Base-by-base conservation (phyloP, 2,797 vertebrate genomes). In the Prionace glauca region DNA sequence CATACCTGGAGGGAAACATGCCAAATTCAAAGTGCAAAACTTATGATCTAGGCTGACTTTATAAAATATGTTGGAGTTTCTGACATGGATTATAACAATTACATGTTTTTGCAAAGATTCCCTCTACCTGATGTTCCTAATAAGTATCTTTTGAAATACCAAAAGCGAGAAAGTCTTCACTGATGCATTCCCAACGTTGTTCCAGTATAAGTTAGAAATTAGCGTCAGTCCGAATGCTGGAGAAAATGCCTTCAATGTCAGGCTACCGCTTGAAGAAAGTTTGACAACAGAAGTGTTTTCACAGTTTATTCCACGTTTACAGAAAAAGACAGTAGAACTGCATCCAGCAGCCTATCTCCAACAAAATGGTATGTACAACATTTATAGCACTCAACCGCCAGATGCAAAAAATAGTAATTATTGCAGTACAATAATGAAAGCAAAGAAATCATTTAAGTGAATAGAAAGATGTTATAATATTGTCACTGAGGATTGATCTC, bases 371-470 rank as follows among this genome's bases (percentile, higher is more conserved):
- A 36, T 18, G 16, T 2, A 56, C 29, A 12, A 4, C 24, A 8
- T 32, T 12, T 18, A 56, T 41, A 77, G 16, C 71, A 56, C 26
- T 77, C 24, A 32, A 95, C 26, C 32, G 60, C 26, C 71, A n/a
- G 26, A 74, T 20, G 50, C 71, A 74, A 95, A 77, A 26, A n/a
- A 3, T 4, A 32, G 16, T 95, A 56, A 41, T 77, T 60, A 95
- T 72, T 72, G 45, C 93, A 71, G 36, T 56, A 74, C 50, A 56
- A 74, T 74, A 94, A 74, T 60, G 41, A 36, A 14, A 36, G 16
- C 32, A 91, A 91, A 67, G 67, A 65, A 91, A 91, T 91, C 88
- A 91, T 18, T 20, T 91, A 67, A 67, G 32, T n/a, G 60, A 91
- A 8, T 91, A 32, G 88, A 62, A 32, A 91, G 24, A 74, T 56